Evolutionary conservation across 2,797 vertebrate species (phyloP), one percentile per base, ranked within the genome.

Genomic region (Heliangelus exortis): DNA sequence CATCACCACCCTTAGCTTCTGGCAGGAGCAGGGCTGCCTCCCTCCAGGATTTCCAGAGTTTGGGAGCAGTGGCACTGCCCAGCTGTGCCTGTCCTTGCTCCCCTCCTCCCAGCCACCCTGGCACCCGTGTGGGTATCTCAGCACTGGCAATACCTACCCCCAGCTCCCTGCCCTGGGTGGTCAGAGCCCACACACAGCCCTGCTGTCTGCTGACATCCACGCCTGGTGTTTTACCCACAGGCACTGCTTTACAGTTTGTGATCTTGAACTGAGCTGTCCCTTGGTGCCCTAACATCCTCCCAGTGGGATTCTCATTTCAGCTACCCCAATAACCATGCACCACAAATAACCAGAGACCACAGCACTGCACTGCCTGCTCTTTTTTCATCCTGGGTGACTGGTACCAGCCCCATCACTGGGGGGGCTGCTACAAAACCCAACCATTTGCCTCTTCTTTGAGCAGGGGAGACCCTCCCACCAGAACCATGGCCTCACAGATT

Each of bases 121-220:
- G 6, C 0, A 39, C 39, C 39, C 39, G 11, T 39, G 39, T 11
- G 39, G 7, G 23, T 43, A 67, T n/a, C 69, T 50, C 4, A 1
- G 41, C 0, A 0, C 33, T 58, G 39, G 33, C 6, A n/a, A 39
- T 31, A 53, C 5, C 51, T 0, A 0, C n/a, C 25, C 62, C 66
- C 36, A 62, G 20, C n/a, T 77, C 43, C 65, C 72, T 61, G 50
- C 26, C 36, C 47, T 6, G 20, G 39, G 20, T 6, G 22, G 31
- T 50, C 54, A 33, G 62, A 86, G 36, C 62, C 76, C 26, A 51
- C 2, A 5, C 50, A 53, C 41, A 61, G 47, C 62, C 43, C 31
- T 6, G 9, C 50, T 54, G 25, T 31, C 58, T 61, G 54, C 62
- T 68, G 54, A 50, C 1, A 1, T 11, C 53, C 1, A 1, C 23